Conservation (phyloP, 2,113 vertebrate species). For the Felis catus region F.catus_Fca126_mat1.0 CM031419.1:85874001-85874500, state of each 20-base stretch:
- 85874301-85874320: background rate
- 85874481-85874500: slow-evolving; percentile 33
- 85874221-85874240: background rate
- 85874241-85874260: background rate
- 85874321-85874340: background rate
- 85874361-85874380: slow-evolving; percentile 47
- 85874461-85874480: slow-evolving; percentile 14
- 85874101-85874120: background rate
- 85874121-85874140: background rate
- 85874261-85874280: background rate
- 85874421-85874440: slow-evolving; percentile 63
- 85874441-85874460: slow-evolving; percentile 62
- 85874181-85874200: background rate
- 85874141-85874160: accelerated
- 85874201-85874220: background rate
- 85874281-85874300: background rate
- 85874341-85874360: background rate
- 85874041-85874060: background rate
- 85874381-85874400: slow-evolving; percentile 70
- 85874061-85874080: background rate
- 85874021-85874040: background rate
- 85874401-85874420: slow-evolving; percentile 68
- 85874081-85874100: background rate
- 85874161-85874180: background rate
- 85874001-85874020: background rate